These are phyloP conservation scores for Gryon sp. DNA, from an alignment of 1,140 invertebrate species.

Conservation along the genomic window DNA sequence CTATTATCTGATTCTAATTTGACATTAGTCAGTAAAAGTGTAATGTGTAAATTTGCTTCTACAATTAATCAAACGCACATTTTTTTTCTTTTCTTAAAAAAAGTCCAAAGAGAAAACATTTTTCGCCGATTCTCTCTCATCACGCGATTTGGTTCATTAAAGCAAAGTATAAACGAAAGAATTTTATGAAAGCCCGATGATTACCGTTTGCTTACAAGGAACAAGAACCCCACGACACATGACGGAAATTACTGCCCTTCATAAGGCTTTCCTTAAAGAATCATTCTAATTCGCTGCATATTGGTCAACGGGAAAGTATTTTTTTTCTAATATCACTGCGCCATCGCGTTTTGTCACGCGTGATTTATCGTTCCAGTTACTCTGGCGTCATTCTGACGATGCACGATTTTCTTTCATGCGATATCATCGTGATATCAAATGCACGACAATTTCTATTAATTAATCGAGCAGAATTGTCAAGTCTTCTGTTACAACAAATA, in stretches of 20 bases:
- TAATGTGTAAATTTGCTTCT: too few species aligned
- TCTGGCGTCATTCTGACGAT: constrained; percentile 54
- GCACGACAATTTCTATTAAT: constrained; percentile 61
- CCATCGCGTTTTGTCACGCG: constrained; percentile 59
- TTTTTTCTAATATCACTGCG: constrained; percentile 47
- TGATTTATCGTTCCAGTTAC: constrained; percentile 59
- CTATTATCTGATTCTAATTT: too few species aligned
- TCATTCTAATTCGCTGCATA: constrained; percentile 38
- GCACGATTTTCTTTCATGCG: constrained; percentile 48
- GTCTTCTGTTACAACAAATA: too few species aligned
- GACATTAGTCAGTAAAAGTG: too few species aligned
- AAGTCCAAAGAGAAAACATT: too few species aligned
- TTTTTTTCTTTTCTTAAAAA: too few species aligned
- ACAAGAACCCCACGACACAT: constrained; percentile 5
- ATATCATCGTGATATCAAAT: constrained; percentile 51
- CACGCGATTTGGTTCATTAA: neutral
- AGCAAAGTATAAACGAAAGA: neutral
- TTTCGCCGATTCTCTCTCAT: too few species aligned
- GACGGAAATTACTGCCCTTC: constrained; percentile 19
- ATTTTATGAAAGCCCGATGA: neutral
- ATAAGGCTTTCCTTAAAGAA: constrained; percentile 8
- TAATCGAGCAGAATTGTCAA: constrained; percentile 36
- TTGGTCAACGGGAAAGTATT: constrained; percentile 52
- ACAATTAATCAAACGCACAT: too few species aligned
- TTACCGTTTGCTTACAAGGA: neutral